phyloP scores from a whole-genome alignment of 2,888 invertebrate species.

The Epistrophe grossulariae region DNA sequence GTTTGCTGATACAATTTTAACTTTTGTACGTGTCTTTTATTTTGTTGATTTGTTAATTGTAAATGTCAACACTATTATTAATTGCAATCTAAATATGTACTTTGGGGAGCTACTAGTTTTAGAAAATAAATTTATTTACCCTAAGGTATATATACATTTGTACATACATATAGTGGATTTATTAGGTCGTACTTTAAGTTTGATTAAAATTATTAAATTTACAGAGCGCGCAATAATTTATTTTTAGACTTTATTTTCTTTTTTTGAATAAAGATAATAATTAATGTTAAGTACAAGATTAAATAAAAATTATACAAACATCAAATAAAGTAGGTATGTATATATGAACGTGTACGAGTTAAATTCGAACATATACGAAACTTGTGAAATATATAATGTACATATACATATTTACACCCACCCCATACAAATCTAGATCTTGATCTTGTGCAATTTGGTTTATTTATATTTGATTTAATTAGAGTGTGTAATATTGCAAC shows the following conservation, averaged over 20 bases:
- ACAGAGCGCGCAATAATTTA: conserved; percentile 18
- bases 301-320: conserved; percentile 28
- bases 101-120: background rate
- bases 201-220: background rate
- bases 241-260: conserved; percentile 29
- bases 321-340: conserved; percentile 3
- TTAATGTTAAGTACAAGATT: conserved; percentile 36
- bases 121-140: background rate
- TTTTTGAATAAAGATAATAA: conserved; percentile 17
- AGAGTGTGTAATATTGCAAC: background rate
- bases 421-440: background rate
- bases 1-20: conserved; percentile 32
- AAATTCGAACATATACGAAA: background rate
- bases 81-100: conserved; percentile 24
- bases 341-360: background rate
- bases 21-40: background rate
- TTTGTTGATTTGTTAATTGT: background rate
- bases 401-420: background rate
- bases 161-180: too few species aligned
- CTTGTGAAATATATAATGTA: background rate
- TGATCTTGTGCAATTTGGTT: conserved; percentile 21
- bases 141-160: too few species aligned
- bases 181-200: conserved; percentile 1
- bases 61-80: background rate
- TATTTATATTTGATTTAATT: conserved; percentile 18